Percentiles rank a stretch among this genome's conserved stretches.
Evolutionary conservation across 2,797 vertebrate species (phyloP).

Genomic region (Melanotaenia trifasciata): DNA sequence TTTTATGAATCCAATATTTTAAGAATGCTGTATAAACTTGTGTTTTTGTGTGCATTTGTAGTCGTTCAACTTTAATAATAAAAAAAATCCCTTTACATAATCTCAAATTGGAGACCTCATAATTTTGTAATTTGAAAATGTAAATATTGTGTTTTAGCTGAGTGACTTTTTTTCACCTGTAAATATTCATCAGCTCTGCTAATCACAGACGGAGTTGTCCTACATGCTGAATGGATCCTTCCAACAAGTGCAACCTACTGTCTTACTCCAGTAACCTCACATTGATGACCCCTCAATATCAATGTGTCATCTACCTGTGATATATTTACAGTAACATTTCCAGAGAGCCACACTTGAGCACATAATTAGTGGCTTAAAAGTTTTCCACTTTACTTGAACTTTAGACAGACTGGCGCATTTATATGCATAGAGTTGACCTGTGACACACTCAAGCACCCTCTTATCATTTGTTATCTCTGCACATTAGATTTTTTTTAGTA

Average conservation of each 20-base stretch:
- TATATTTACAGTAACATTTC: background rate
- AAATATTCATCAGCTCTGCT: background rate
- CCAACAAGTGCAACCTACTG: conserved; percentile 16
- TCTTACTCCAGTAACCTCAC: conserved; percentile 59
- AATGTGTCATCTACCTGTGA: conserved; percentile 1
- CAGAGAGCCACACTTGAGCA: background rate
- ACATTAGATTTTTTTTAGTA: conserved; percentile 22
- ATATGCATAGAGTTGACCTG: conserved; percentile 28
- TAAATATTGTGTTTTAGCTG: background rate
- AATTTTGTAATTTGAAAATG: background rate
- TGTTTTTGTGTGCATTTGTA: background rate
- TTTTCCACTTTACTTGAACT: conserved; percentile 26
- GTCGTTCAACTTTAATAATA: background rate
- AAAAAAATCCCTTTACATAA: background rate
- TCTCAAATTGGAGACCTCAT: background rate
- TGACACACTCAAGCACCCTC: conserved; percentile 31
- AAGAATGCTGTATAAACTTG: too few relatives aligned
- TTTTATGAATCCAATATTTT: rapidly evolving
- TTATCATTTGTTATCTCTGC: conserved; percentile 62
- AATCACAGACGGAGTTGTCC: background rate
- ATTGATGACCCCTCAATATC: conserved; percentile 18
- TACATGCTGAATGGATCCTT: conserved; percentile 20
- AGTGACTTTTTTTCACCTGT: background rate
- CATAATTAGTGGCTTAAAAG: background rate
- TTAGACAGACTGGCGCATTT: conserved; percentile 5